phyloP scores from a whole-genome alignment of 1,140 invertebrate species.

The Drosophila quadrilineata region DNA sequence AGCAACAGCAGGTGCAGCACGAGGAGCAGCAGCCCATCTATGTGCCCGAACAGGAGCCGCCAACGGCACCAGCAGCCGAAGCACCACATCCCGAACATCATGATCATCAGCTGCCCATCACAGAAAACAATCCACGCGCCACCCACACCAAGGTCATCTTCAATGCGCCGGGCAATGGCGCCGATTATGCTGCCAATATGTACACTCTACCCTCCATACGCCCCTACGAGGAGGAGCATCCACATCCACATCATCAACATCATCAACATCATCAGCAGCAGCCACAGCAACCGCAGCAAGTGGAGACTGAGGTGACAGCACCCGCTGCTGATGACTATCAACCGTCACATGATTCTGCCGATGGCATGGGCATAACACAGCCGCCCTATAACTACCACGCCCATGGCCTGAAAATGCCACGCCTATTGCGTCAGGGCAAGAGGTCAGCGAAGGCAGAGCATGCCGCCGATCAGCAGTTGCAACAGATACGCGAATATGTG shows the following conservation, averaged over 20 bases:
- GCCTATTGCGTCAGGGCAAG: slow-evolving; percentile 46
- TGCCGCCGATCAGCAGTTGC: slow-evolving; percentile 41
- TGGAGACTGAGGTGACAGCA: slow-evolving; percentile 17
- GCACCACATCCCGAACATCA: slow-evolving; percentile 23
- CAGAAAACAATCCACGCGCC: slow-evolving; percentile 73
- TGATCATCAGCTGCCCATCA: slow-evolving; percentile 47
- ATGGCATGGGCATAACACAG: slow-evolving; percentile 44
- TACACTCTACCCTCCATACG: slow-evolving; percentile 45
- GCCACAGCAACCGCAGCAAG: slow-evolving; percentile 19
- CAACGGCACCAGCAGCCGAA: slow-evolving; percentile 23
- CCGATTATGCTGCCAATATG: slow-evolving; percentile 32
- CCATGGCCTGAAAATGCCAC: slow-evolving; percentile 44
- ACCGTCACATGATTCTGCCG: neutral
- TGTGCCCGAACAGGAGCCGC: slow-evolving; percentile 60
- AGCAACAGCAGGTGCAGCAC: neutral
- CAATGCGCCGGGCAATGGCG: slow-evolving; percentile 39
- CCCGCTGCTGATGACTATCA: slow-evolving; percentile 37
- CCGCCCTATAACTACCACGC: slow-evolving; percentile 76
- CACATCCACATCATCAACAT: slow-evolving; percentile 19
- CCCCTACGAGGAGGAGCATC: slow-evolving; percentile 54
- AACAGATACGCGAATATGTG: slow-evolving; percentile 75
- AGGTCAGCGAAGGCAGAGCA: slow-evolving; percentile 42
- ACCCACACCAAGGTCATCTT: slow-evolving; percentile 79
- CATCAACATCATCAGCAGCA: slow-evolving; percentile 37
- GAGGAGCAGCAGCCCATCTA: slow-evolving; percentile 56